phyloP scores from a whole-genome alignment of 2,797 vertebrate species.

The Molossus molossus region DNA sequence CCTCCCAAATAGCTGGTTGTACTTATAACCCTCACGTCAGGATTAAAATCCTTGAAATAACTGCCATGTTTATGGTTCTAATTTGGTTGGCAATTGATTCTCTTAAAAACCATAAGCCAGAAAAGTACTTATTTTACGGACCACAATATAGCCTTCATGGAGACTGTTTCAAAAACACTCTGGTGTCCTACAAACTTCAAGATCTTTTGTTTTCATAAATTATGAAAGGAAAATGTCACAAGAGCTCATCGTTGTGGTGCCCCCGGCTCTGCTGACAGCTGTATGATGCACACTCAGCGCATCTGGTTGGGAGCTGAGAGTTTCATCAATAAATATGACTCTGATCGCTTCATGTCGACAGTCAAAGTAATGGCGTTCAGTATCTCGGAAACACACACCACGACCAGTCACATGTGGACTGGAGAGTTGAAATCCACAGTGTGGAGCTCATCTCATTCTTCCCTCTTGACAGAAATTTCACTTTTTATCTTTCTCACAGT shows the following conservation, averaged over 20 bases:
- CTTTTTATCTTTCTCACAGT: constrained; percentile 73
- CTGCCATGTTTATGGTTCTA: constrained; percentile 52
- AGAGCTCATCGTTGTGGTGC: constrained; percentile 95
- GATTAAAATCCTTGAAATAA: constrained; percentile 77
- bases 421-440: constrained; percentile 80
- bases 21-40: constrained; percentile 54
- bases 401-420: constrained; percentile 53
- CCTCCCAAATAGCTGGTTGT: neutral
- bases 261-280: constrained; percentile 98
- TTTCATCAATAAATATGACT: constrained; percentile 99
- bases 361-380: constrained; percentile 99
- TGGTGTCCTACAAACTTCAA: constrained; percentile 85
- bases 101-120: constrained; percentile 76
- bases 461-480: constrained; percentile 73
- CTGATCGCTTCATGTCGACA: constrained; percentile 98
- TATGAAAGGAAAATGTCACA: constrained; percentile 99
- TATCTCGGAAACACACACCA: constrained; percentile 91
- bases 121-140: constrained; percentile 70
- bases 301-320: constrained; percentile 99
- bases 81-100: constrained; percentile 77
- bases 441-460: constrained; percentile 71
- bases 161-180: constrained; percentile 80
- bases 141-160: constrained; percentile 62
- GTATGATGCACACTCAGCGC: constrained; percentile 99
- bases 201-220: constrained; percentile 98